phyloP scores from a whole-genome alignment of 2,797 vertebrate species.

The Molossus molossus region DNA sequence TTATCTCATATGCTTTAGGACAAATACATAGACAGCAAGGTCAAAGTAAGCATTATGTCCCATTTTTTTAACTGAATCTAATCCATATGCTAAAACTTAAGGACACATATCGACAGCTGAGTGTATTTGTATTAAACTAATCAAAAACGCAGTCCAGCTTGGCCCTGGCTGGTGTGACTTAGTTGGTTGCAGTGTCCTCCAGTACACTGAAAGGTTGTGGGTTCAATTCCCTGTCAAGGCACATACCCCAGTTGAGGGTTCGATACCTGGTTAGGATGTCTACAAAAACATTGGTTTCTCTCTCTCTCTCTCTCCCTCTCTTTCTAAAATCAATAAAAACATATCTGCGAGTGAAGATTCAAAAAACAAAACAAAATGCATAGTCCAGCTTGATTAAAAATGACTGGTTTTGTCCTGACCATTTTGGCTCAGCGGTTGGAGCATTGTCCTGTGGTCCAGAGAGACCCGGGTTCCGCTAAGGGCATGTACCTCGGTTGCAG shows the following conservation, averaged over 20 bases:
- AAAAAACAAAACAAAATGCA: not conserved
- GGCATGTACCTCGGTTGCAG: too few relatives aligned
- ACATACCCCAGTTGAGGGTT: not conserved
- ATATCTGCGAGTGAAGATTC: not conserved
- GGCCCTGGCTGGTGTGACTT: not conserved
- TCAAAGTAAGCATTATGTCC: not conserved
- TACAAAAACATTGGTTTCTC: not conserved
- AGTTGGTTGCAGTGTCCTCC: not conserved
- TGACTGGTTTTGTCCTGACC: not conserved
- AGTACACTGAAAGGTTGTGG: not conserved
- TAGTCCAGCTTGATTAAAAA: not conserved
- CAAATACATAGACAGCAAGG: not conserved
- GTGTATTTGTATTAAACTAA: conserved; percentile 65
- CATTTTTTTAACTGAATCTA: not conserved
- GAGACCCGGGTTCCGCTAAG: too few relatives aligned
- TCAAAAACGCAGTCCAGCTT: not conserved
- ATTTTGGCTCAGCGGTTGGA: too few relatives aligned
- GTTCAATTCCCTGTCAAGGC: not conserved
- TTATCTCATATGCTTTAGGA: conserved; percentile 37
- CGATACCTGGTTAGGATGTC: not conserved
- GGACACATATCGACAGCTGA: not conserved
- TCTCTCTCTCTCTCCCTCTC: not conserved
- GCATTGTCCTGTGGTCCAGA: too few relatives aligned
- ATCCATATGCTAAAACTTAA: conserved; percentile 51
- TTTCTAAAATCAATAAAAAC: not conserved